Evolutionary conservation across 2,113 vertebrate genomes (phyloP).

Genomic region (Oncorhynchus gorbuscha): DNA sequence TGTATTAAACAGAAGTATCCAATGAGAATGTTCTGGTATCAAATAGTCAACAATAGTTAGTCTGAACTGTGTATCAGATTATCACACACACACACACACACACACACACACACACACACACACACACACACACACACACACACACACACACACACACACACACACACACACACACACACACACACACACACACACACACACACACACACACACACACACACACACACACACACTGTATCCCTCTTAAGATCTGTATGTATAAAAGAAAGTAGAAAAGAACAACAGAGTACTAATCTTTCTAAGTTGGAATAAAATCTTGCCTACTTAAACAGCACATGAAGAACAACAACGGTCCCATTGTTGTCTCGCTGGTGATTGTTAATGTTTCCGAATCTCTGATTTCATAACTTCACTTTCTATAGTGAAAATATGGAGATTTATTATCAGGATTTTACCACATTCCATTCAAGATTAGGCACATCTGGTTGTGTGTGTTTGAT

Average conservation of each 20-base stretch:
- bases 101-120: background rate
- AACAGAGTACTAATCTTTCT: slow-evolving; percentile 44
- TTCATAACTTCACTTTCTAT: slow-evolving; percentile 47
- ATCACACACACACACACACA: no score
- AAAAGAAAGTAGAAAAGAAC: slow-evolving; percentile 50
- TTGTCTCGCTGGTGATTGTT: slow-evolving; percentile 29
- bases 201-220: slow-evolving; percentile 7
- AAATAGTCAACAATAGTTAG: no score
- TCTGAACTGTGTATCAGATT: no score
- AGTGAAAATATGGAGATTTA: slow-evolving; percentile 34
- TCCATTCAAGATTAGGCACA: slow-evolving; percentile 59
- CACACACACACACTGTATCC: slow-evolving; percentile 7
- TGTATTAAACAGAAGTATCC: no score
- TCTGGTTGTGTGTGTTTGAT: slow-evolving; percentile 46
- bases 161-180: slow-evolving; percentile 34
- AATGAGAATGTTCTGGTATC: no score
- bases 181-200: slow-evolving; percentile 9
- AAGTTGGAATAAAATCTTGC: slow-evolving; percentile 46
- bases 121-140: background rate
- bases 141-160: slow-evolving; percentile 17
- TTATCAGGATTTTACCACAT: slow-evolving; percentile 58
- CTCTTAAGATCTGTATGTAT: background rate
- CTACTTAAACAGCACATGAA: slow-evolving; percentile 53
- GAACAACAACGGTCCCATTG: slow-evolving; percentile 34
- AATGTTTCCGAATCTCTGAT: slow-evolving; percentile 29